Percentiles rank a stretch among this genome's conserved stretches.
phyloP scores from a whole-genome alignment of 2,113 vertebrate genomes.

The Scopus umbretta region DNA sequence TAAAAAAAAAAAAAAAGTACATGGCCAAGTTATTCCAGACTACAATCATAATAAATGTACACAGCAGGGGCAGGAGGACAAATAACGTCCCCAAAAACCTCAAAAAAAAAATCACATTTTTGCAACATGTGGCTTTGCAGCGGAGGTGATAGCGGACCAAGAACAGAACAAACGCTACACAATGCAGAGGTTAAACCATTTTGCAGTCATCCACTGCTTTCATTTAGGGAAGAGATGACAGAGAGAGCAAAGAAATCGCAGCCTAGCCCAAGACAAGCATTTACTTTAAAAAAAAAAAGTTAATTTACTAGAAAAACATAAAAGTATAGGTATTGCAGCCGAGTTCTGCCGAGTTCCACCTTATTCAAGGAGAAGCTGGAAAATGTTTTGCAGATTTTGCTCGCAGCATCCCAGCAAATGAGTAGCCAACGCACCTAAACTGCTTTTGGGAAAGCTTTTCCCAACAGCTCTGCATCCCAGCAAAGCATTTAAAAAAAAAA shows the following conservation, averaged over 20 bases:
- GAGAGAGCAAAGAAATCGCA: background rate
- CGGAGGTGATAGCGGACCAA: accelerated
- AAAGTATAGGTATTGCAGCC: background rate
- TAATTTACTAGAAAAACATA: background rate
- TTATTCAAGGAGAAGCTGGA: background rate
- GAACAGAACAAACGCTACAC: background rate
- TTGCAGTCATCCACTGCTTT: background rate
- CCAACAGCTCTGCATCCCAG: background rate
- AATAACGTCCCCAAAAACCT: background rate
- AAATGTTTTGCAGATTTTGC: background rate
- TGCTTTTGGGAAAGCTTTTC: background rate
- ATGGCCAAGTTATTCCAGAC: background rate
- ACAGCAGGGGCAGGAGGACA: background rate
- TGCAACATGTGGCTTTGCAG: background rate
- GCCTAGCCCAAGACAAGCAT: background rate
- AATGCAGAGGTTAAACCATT: background rate
- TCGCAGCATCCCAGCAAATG: background rate
- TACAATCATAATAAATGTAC: background rate
- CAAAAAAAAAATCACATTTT: background rate
- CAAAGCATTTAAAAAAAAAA: background rate
- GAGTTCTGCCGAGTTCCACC: background rate
- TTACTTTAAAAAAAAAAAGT: background rate
- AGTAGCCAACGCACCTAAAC: background rate
- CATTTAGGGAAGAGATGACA: background rate
- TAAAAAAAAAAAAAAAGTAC: background rate